These are phyloP conservation scores for Bucco capensis DNA, from an alignment of 2,113 vertebrate genomes.

Conservation along the genomic window DNA sequence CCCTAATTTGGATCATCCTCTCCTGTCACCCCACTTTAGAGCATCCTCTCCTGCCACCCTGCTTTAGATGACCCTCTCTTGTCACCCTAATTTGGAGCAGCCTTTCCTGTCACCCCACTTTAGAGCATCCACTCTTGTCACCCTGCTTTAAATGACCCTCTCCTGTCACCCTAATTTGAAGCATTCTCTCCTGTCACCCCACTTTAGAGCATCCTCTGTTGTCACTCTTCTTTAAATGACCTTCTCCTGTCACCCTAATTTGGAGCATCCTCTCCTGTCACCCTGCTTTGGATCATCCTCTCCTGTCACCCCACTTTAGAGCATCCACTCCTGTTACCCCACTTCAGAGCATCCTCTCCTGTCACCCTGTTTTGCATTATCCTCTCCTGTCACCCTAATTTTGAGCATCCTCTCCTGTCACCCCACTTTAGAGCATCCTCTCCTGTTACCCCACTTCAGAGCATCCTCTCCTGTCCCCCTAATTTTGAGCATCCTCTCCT, in stretches of 20 bases:
- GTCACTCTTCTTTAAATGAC: too few species aligned
- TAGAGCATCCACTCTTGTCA: rapidly evolving
- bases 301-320: too few species aligned
- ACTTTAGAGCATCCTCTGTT: too few species aligned
- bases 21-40: rapidly evolving
- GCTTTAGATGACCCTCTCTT: rapidly evolving
- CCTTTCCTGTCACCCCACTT: rapidly evolving
- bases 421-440: rapidly evolving
- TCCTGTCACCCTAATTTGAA: rapidly evolving
- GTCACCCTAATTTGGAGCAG: rapidly evolving
- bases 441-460: not conserved
- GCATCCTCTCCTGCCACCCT: rapidly evolving
- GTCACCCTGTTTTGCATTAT: too few species aligned
- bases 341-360: rapidly evolving
- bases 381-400: not conserved
- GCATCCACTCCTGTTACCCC: rapidly evolving
- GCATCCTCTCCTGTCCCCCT: not conserved
- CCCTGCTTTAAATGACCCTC: rapidly evolving
- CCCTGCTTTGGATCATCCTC: not conserved
- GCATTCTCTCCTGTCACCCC: too few species aligned
- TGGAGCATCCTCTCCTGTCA: too few species aligned
- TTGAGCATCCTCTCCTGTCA: rapidly evolving
- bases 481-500: rapidly evolving
- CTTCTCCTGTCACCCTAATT: too few species aligned
- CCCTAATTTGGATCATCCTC: not conserved